Evolutionary conservation across 2,797 vertebrate species (phyloP).

Genomic region (Malacoraja senta): DNA sequence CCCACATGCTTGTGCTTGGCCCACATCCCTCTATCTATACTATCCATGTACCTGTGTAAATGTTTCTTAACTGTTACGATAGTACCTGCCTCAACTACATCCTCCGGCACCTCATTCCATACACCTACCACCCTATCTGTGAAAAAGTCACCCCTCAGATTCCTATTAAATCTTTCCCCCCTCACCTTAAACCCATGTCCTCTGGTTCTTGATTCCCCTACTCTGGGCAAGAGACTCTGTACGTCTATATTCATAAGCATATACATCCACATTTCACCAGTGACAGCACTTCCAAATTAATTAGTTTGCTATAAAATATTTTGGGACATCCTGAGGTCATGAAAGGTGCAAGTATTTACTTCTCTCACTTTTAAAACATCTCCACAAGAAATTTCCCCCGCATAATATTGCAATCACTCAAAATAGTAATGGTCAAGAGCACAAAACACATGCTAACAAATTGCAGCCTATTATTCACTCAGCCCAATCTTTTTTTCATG

Average conservation of each 20-base stretch:
- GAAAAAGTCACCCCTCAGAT: too few relatives aligned
- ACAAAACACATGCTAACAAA: background rate
- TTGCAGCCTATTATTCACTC: background rate
- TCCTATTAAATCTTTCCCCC: too few relatives aligned
- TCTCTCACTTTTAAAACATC: background rate
- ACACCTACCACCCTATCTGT: too few relatives aligned
- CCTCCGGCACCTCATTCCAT: too few relatives aligned
- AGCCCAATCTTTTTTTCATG: background rate
- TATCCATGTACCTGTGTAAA: too few relatives aligned
- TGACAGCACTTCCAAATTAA: background rate
- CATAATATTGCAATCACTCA: background rate
- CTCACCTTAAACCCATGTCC: too few relatives aligned
- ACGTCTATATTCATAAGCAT: background rate
- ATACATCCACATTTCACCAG: background rate
- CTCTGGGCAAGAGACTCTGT: background rate
- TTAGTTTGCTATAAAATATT: background rate
- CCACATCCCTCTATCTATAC: too few relatives aligned
- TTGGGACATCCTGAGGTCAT: background rate
- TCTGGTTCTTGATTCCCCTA: too few relatives aligned
- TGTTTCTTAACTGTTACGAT: too few relatives aligned
- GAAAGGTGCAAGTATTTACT: background rate
- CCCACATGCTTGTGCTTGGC: too few relatives aligned
- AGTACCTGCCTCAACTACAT: too few relatives aligned
- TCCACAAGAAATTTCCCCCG: background rate
- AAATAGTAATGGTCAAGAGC: too few relatives aligned